Percentiles rank a stretch among this genome's conserved stretches.
Evolutionary conservation across 2,797 vertebrate species (phyloP).

Genomic region (Halcyon smyrnensis): DNA sequence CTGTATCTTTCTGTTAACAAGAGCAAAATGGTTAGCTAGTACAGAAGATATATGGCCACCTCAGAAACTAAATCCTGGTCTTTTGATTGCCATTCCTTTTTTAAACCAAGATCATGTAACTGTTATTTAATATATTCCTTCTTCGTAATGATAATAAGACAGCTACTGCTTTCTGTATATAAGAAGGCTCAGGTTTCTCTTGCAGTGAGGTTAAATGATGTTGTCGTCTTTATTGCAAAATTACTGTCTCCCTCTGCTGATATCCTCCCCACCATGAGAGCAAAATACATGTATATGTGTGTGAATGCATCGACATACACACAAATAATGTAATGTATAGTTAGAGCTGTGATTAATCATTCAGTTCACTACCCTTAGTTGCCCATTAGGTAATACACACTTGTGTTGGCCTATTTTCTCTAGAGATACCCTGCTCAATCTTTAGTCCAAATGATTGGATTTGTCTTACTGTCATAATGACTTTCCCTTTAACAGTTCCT

Average conservation of each 20-base stretch:
- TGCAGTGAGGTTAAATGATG: neutral
- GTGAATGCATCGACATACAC: neutral
- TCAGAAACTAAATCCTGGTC: neutral
- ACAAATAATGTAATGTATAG: neutral
- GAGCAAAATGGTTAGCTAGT: neutral
- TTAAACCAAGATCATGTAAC: neutral
- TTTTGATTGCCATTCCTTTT: neutral
- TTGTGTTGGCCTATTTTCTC: conserved; percentile 5
- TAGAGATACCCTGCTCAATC: neutral
- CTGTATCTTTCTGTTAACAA: neutral
- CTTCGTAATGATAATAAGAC: neutral
- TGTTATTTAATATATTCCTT: neutral
- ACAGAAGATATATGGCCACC: neutral
- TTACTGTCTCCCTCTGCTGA: neutral
- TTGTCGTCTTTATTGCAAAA: neutral
- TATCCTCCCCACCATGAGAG: neutral
- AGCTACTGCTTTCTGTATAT: neutral
- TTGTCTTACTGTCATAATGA: neutral
- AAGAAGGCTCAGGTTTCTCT: neutral
- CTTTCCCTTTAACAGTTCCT: neutral
- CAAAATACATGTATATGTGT: neutral
- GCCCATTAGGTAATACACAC: neutral
- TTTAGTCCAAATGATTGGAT: neutral
- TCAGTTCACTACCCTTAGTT: neutral
- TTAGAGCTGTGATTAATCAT: conserved; percentile 24